Conservation (phyloP, 2,797 vertebrate species). For the Pachyuromys duprasi region DNA sequence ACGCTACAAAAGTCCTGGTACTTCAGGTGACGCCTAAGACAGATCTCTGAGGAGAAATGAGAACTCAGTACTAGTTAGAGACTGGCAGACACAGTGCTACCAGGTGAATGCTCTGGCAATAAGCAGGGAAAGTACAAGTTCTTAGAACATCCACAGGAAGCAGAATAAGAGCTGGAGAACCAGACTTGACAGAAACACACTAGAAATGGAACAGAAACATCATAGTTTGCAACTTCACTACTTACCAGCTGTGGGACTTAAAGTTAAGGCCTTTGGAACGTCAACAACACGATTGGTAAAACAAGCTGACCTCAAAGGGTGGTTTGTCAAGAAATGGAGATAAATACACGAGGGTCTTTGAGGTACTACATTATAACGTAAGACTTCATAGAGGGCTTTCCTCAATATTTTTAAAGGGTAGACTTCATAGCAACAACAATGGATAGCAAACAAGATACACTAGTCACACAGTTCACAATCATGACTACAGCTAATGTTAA, state of each 20-base stretch:
- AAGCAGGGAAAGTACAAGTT: not conserved
- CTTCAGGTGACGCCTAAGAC: not conserved
- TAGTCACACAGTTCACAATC: not conserved
- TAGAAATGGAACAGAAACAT: not conserved
- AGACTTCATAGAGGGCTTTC: not conserved
- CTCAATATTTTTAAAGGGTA: not conserved
- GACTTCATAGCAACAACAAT: not conserved
- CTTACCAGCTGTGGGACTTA: not conserved
- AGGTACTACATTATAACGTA: not conserved
- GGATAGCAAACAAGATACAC: constrained; percentile 4
- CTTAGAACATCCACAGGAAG: not conserved
- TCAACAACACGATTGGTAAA: not conserved
- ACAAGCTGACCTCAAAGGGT: not conserved
- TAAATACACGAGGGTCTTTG: not conserved
- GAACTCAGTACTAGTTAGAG: not conserved
- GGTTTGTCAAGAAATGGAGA: constrained; percentile 26
- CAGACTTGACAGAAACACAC: not conserved
- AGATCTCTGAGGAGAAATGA: not conserved
- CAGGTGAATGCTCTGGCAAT: not conserved
- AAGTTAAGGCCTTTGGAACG: not conserved
- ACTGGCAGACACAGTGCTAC: not conserved
- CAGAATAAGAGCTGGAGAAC: not conserved
- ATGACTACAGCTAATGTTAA: not conserved
- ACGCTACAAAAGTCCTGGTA: not conserved
- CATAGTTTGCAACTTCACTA: not conserved